These are phyloP conservation scores for Sander vitreus DNA, from an alignment of 2,113 vertebrate species.

Conservation along the genomic window DNA sequence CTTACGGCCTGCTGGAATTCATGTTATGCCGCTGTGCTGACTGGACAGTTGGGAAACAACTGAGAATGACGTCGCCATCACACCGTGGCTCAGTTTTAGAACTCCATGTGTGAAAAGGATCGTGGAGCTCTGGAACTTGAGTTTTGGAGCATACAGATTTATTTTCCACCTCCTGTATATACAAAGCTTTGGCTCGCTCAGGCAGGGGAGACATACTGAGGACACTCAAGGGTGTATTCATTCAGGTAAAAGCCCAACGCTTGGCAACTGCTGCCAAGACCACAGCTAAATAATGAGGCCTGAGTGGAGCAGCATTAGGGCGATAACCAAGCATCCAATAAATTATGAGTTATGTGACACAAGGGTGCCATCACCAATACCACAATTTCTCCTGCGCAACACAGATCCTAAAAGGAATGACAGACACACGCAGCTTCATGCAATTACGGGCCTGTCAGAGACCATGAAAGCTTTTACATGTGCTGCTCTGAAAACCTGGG, in stretches of 20 bases:
- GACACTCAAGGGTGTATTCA: conserved; percentile 37
- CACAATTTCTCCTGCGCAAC: not conserved
- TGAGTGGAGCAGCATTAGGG: conserved; percentile 44
- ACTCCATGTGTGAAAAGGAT: conserved; percentile 33
- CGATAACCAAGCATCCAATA: conserved; percentile 43
- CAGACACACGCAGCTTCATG: not conserved
- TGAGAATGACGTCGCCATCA: not conserved
- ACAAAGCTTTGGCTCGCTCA: conserved; percentile 14
- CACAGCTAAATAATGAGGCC: conserved; percentile 53
- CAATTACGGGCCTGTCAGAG: not conserved
- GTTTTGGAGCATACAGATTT: conserved; percentile 17
- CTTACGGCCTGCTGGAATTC: conserved; percentile 10
- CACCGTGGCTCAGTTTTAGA: not conserved
- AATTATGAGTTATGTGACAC: conserved; percentile 54
- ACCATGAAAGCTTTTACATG: conserved; percentile 4
- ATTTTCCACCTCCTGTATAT: conserved; percentile 18
- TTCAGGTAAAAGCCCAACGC: conserved; percentile 42
- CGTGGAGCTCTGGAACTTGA: not conserved
- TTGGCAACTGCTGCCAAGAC: conserved; percentile 43
- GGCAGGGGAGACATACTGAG: not conserved
- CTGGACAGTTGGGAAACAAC: not conserved
- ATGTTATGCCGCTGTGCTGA: conserved; percentile 4
- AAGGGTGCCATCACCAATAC: conserved; percentile 29
- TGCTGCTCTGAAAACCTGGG: rapidly evolving
- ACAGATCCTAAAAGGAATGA: not conserved